Evolutionary conservation across 2,113 vertebrate genomes (phyloP), one percentile per base, ranked within the genome.

Genomic region (Muntiacus muntjak): DNA sequence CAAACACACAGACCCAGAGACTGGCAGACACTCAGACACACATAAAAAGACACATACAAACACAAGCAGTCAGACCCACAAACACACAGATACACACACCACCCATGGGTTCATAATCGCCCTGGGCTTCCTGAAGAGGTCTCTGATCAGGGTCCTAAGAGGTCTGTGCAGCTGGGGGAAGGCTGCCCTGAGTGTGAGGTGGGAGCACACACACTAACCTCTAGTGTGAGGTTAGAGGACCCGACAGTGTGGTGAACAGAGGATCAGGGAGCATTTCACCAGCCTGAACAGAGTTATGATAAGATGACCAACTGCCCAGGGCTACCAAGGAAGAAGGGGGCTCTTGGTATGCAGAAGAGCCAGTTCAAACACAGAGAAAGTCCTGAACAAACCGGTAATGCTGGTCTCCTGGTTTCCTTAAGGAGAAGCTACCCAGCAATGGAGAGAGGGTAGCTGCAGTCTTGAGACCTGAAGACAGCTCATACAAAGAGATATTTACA

Each of bases 261-360:
- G 36, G 11, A 14, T 74, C 71, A 74, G 71, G 11, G 71, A 74
- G 71, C 43, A 74, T 57, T 57, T 57, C 55, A 57, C 21, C 55
- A 57, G 23, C 55, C 55, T 57, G 55, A 57, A 57, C 55, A 74
- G 55, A 23, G 11, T 40, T 71, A 40, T 43, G 36, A 25, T 74
- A 43, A 25, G 36, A 74, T 43, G 21, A 74, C 21, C 36, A 43
- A 14, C 11, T 25, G 36, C 43, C 71, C 71, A 7, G 71, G 21
- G 36, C 36, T 43, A 40, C 71, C 0, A 0, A 21, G 36, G 71
- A 40, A 43, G 11, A 30, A 43, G 6, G 11, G 2, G 11, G 3
- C 43, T 43, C 71, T 74, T 0, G 19, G 21, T 43, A 43, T 21
- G 25, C 10, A 23, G 21, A 43, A 43, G 21, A 74, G 71, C 71